A percentile compares a stretch with the other conserved stretches of the same genome.
phyloP scores from a whole-genome alignment of 2,888 invertebrate genomes.

The Drosophila macrospina region DNA sequence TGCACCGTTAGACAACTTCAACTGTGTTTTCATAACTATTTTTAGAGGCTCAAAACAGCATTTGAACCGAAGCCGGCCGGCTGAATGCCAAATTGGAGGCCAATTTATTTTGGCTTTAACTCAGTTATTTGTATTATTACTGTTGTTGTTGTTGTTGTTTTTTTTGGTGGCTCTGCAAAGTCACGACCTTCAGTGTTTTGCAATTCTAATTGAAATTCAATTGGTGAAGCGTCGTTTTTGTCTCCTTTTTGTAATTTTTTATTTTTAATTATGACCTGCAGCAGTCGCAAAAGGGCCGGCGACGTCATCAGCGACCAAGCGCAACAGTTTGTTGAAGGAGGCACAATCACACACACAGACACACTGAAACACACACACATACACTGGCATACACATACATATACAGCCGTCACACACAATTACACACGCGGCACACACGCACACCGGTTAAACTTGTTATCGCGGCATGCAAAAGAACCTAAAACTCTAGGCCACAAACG shows the following conservation, averaged over 20 bases:
- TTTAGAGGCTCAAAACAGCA: constrained; percentile 22
- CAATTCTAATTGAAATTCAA: constrained; percentile 68
- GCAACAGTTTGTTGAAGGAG: constrained; percentile 81
- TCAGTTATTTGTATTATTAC: too few species aligned
- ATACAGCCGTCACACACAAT: constrained; percentile 57
- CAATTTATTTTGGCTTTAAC: constrained; percentile 35
- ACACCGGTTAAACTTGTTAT: constrained; percentile 81
- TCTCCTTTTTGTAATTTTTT: constrained; percentile 2
- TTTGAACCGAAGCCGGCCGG: constrained; percentile 52
- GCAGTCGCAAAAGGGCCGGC: constrained; percentile 52
- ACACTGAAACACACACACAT: constrained; percentile 29
- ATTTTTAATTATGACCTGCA: constrained; percentile 50
- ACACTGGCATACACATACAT: constrained; percentile 12
- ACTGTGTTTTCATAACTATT: constrained; percentile 39
- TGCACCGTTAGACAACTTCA: constrained; percentile 37
- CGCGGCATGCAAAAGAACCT: constrained; percentile 76
- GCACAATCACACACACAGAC: constrained; percentile 41
- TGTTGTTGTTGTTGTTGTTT: constrained; percentile 7
- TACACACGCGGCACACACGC: constrained; percentile 61
- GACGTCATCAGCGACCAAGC: constrained; percentile 65
- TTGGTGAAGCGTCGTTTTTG: constrained; percentile 41
- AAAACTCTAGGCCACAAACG: constrained; percentile 76
- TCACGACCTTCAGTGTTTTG: constrained; percentile 35
- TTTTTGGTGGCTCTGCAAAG: constrained; percentile 1
- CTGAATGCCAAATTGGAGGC: constrained; percentile 24